Base-by-base conservation (phyloP, 2,888 invertebrate genomes). In the Leptogaster cylindrica region DNA sequence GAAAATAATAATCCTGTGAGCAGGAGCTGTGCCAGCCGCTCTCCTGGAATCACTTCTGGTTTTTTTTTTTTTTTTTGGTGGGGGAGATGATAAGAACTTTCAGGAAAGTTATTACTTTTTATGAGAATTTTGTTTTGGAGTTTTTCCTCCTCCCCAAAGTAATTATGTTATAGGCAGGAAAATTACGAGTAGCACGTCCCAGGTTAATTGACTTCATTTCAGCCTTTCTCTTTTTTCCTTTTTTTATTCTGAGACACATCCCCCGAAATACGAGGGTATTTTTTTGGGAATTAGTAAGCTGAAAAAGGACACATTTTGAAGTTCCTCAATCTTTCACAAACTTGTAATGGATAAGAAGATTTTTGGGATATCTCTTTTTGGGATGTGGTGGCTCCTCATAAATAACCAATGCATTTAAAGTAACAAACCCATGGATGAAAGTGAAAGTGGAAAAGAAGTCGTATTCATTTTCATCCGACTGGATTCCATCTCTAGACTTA, bases 51-150 rank as follows among this genome's bases (percentile, higher is more conserved):
- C n/a, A 46, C 46, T 8, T 1, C 14, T 20, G 2, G 7, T 20
- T n/a, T 33, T n/a, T 33, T n/a, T 33, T n/a, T 33, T 33, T 33
- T n/a, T 33, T 33, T 51, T 23, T 51, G 51, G 7, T 12, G 10
- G 31, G 51, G 28, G 51, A 10, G 58, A 58, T 36, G 58, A 58
- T 58, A 58, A 39, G 41, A 58, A 58, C 23, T 58, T 58, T 39
- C 14, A 18, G 20, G 25, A 14, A 58, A 58, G 58, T 58, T 58
- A 58, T 58, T 58, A 58, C 58, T 58, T 58, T 58, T 58, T 58
- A 58, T 41, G 58, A 58, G 58, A 58, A 41, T 58, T 58, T 58
- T 58, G 31, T 55, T 55, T 36, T 3, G 55, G 18, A 20, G 10
- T 36, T 18, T 20, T 41, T 55, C 41, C 36, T 20, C 31, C 25